Evolutionary conservation across 2,797 vertebrate genomes (phyloP), one percentile per base, ranked within the genome.

Genomic region (Sylvia borin): DNA sequence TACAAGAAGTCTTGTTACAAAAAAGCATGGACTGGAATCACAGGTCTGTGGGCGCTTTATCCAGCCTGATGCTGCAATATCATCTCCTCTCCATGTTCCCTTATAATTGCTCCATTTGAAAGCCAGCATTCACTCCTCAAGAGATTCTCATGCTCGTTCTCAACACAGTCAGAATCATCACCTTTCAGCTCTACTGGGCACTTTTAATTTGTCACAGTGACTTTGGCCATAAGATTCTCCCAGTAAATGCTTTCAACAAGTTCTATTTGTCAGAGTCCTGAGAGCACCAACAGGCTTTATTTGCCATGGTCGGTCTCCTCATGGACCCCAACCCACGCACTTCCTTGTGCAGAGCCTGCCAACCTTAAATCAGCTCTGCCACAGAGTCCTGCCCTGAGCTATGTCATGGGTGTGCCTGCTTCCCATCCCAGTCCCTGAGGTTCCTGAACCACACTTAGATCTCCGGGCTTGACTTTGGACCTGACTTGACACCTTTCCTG

Each of bases 61-160:
- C 25, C 73, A 90, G 43, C 29, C 16, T 8, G 8, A 66, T 53
- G 13, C 5, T 85, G 20, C 45, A 65, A 27, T 17, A n/a, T 38
- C 15, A 13, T 26, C 47, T 73, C 21, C 22, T 68, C 51, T 32
- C 26, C 38, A n/a, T 45, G 14, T 34, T 78, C 14, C 50, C 43
- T 61, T 38, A 15, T 22, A 51, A 55, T 7, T 82, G 13, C 9
- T 71, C n/a, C 16, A n/a, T 51, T 47, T 76, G 45, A 85, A 83
- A 77, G 13, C 14, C 40, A 94, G 14, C 43, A 86, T 34, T 82
- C 42, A 34, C 29, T 42, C n/a, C 32, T 7, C 32, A 26, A 0
- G 0, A 73, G 22, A n/a, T 60, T 32, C 64, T 75, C n/a, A 14
- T 0, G 1, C 21, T 65, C 15, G 0, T 48, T 72, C 47, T 65